Evolutionary conservation across 2,888 invertebrate species (phyloP).

Genomic region (Aleiodes leptofemur): DNA sequence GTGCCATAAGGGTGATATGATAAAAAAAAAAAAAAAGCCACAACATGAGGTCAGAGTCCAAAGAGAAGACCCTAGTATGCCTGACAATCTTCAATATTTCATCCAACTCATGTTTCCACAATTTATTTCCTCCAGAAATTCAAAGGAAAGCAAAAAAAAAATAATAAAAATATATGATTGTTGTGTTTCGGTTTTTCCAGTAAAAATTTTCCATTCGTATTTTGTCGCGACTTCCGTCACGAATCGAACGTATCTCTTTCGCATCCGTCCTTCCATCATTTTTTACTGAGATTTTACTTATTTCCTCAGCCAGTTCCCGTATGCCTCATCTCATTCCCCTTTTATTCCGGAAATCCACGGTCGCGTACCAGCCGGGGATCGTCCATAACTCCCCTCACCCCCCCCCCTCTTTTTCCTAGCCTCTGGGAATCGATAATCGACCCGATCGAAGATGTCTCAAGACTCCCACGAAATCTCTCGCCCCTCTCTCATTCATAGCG

Average conservation of each 20-base stretch:
- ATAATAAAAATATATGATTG: slow-evolving; percentile 9
- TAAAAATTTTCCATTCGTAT: slow-evolving; percentile 29
- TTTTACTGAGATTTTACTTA: slow-evolving; percentile 25
- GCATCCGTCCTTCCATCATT: slow-evolving; percentile 44
- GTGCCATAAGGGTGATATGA: slow-evolving; percentile 8
- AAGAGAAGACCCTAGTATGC: slow-evolving; percentile 63
- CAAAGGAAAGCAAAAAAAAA: background rate
- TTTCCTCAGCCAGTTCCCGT: slow-evolving; percentile 17
- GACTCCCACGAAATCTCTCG: slow-evolving; percentile 33
- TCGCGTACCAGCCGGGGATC: slow-evolving; percentile 41
- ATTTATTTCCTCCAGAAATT: slow-evolving; percentile 1
- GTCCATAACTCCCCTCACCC: slow-evolving; percentile 1
- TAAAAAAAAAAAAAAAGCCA: slow-evolving; percentile 21
- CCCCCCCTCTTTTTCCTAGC: background rate
- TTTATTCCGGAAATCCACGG: slow-evolving; percentile 24
- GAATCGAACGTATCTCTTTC: slow-evolving; percentile 52
- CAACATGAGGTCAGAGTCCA: slow-evolving; percentile 58
- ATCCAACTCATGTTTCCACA: background rate
- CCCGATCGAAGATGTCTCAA: slow-evolving; percentile 37
- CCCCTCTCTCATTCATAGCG: slow-evolving; percentile 11
- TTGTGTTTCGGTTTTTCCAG: background rate
- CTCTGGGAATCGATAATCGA: slow-evolving; percentile 44
- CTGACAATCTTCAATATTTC: slow-evolving; percentile 31
- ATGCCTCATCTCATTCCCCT: slow-evolving; percentile 18
- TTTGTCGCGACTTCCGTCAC: slow-evolving; percentile 47